Conservation (phyloP, 2,888 invertebrate genomes). For the Trissolcus japonicus region DNA sequence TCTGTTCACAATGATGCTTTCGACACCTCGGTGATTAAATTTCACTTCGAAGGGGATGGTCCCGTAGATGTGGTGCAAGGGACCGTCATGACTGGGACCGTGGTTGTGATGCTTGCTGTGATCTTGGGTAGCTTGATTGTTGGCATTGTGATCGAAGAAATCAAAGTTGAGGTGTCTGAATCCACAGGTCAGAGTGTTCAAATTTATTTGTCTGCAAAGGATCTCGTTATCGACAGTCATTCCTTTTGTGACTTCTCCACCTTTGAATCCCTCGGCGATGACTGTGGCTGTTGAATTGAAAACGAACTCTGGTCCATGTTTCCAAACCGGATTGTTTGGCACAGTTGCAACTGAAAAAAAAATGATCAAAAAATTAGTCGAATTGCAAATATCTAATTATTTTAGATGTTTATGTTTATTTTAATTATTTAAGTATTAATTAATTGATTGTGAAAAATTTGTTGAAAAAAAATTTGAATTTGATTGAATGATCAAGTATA, state of each 20-base stretch:
- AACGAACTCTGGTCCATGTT: conserved; percentile 19
- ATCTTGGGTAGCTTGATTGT: not conserved
- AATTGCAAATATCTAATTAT: not conserved
- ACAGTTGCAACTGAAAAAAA: conserved; percentile 12
- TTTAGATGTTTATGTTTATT: not conserved
- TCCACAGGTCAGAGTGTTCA: conserved; percentile 3
- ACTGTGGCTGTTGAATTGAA: not conserved
- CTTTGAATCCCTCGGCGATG: not conserved
- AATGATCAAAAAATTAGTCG: not conserved
- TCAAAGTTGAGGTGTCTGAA: conserved; percentile 15
- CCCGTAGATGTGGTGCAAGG: conserved; percentile 2
- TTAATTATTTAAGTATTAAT: not conserved
- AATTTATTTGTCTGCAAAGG: conserved; percentile 6
- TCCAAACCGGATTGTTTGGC: not conserved
- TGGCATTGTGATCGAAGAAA: not conserved
- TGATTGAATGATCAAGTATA: not conserved
- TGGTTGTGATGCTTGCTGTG: not conserved
- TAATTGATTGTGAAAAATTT: too few species aligned
- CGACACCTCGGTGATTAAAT: conserved; percentile 7
- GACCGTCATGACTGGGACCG: not conserved
- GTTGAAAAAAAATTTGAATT: not conserved
- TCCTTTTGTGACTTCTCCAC: not conserved
- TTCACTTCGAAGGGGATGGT: conserved; percentile 29
- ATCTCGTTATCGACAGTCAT: conserved; percentile 15
- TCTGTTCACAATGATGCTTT: not conserved